Conservation (phyloP, 2,113 vertebrate genomes). For the Limnothrissa miodon region DNA sequence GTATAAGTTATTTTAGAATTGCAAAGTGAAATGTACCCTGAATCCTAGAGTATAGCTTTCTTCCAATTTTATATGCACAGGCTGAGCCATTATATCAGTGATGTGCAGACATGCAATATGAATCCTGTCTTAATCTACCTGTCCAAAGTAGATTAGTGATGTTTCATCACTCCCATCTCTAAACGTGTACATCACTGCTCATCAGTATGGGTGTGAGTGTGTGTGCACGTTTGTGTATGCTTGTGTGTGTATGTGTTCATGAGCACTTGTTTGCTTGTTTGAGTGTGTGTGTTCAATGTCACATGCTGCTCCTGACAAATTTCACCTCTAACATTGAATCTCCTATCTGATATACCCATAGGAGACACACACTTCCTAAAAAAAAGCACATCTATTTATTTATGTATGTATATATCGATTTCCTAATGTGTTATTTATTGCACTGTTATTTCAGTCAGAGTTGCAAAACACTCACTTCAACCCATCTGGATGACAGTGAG, state of each 20-base stretch:
- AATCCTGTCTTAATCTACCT: slow-evolving; percentile 61
- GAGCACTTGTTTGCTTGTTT: not conserved
- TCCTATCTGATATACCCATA: not conserved
- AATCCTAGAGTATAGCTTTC: slow-evolving; percentile 76
- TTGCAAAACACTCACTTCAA: not conserved
- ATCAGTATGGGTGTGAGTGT: not conserved
- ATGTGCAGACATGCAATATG: slow-evolving; percentile 72
- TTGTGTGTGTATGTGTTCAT: slow-evolving; percentile 14
- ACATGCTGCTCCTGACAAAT: slow-evolving; percentile 1
- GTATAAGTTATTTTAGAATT: slow-evolving; percentile 80
- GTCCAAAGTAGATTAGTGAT: slow-evolving; percentile 59
- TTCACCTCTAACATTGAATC: not conserved
- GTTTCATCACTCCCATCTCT: slow-evolving; percentile 56
- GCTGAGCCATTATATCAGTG: slow-evolving; percentile 71
- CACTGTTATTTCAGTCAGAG: not conserved
- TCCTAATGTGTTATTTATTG: not conserved
- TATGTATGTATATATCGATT: not conserved
- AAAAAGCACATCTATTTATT: not conserved
- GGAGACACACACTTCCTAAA: not conserved
- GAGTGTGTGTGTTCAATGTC: not conserved
- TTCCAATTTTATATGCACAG: slow-evolving; percentile 75
- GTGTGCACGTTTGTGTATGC: not conserved
- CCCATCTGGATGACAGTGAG: not conserved
- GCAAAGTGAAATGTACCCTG: slow-evolving; percentile 72
- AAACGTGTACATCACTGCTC: slow-evolving; percentile 30